phyloP scores from a whole-genome alignment of 2,113 vertebrate genomes.

The Micromys minutus region DNA sequence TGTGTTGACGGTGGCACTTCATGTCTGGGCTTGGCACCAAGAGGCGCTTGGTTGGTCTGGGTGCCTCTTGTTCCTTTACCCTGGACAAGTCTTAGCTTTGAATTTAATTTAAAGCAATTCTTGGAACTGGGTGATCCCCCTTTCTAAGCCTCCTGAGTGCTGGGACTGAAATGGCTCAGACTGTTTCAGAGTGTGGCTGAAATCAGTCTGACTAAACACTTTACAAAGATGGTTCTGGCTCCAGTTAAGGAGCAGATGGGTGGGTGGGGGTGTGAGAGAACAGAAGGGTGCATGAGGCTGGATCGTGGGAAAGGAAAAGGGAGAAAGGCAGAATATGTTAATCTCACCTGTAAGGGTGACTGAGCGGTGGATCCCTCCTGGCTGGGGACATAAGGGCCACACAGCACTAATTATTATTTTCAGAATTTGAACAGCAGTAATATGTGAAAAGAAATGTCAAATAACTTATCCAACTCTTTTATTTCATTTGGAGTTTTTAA shows the following conservation, averaged over 20 bases:
- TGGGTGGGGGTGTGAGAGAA: neutral
- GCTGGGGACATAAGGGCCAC: neutral
- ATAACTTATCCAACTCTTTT: too few species aligned
- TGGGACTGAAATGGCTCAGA: neutral
- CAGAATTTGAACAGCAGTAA: neutral
- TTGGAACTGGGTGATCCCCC: neutral
- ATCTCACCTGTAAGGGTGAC: neutral
- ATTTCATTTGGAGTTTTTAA: too few species aligned
- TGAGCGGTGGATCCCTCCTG: neutral
- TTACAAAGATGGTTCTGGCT: neutral
- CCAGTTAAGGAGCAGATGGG: neutral
- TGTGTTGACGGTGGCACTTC: fast-evolving
- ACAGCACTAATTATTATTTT: neutral
- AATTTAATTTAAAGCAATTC: neutral
- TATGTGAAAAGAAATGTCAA: neutral
- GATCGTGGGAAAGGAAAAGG: neutral
- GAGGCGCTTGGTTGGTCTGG: fast-evolving
- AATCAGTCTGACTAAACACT: neutral
- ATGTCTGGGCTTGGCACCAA: neutral
- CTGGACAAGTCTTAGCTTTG: neutral
- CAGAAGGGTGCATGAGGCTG: neutral
- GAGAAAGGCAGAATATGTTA: neutral
- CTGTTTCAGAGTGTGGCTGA: neutral
- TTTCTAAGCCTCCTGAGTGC: neutral
- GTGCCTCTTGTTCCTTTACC: neutral